Evolutionary conservation across 2,888 invertebrate species (phyloP).

Genomic region (Cepaea hortensis): DNA sequence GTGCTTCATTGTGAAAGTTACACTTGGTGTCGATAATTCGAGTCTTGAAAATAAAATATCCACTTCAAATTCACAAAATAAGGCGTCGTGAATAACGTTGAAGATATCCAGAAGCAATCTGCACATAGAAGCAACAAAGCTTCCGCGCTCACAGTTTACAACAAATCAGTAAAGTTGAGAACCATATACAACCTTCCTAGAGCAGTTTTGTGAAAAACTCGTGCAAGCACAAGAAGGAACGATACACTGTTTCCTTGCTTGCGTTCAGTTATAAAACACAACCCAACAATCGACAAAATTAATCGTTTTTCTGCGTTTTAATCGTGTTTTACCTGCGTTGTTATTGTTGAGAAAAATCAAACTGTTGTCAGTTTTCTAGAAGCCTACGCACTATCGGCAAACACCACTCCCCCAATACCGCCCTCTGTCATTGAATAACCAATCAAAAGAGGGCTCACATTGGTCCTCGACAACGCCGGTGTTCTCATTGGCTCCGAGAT

Average conservation of each 20-base stretch:
- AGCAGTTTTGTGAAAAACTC: background rate
- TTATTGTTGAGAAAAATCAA: background rate
- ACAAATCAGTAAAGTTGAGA: background rate
- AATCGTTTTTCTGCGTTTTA: constrained; percentile 45
- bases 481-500: constrained; percentile 8
- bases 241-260: constrained; percentile 6
- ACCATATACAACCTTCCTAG: background rate
- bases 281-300: constrained; percentile 31
- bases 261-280: background rate
- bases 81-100: too few relatives aligned
- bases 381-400: background rate
- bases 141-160: too few relatives aligned
- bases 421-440: constrained; percentile 12
- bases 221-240: background rate
- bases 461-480: background rate
- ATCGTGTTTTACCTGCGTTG: constrained; percentile 35
- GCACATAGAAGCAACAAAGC: too few relatives aligned
- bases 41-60: too few relatives aligned
- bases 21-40: too few relatives aligned
- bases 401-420: constrained; percentile 14
- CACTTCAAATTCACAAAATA: too few relatives aligned
- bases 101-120: too few relatives aligned
- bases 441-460: background rate
- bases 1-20: too few relatives aligned
- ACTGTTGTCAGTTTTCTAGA: background rate